Conservation (phyloP, 2,888 invertebrate genomes). For the Phasia obesa region DNA sequence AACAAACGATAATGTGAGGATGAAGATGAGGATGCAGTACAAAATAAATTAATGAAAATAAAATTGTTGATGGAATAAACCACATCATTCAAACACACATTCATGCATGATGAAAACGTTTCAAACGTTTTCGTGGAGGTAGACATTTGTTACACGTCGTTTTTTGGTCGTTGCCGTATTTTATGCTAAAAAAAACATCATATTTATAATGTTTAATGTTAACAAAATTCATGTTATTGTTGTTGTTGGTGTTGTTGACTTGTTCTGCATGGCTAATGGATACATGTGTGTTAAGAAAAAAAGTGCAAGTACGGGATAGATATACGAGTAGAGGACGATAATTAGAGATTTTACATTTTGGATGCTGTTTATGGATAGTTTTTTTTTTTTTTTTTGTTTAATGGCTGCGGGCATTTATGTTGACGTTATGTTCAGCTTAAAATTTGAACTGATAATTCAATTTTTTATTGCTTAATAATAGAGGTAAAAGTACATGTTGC, state of each 20-base stretch:
- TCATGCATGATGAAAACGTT: neutral
- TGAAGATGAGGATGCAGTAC: conserved; percentile 60
- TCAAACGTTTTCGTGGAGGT: neutral
- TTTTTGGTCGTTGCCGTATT: conserved; percentile 31
- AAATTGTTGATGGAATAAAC: conserved; percentile 44
- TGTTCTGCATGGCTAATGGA: conserved; percentile 64
- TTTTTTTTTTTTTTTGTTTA: too few species aligned
- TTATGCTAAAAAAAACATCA: conserved; percentile 52
- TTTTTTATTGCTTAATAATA: conserved; percentile 69
- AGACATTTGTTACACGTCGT: conserved; percentile 37
- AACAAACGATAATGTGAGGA: conserved; percentile 31
- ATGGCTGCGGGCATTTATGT: conserved; percentile 56
- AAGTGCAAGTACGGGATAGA: conserved; percentile 12
- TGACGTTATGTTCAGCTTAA: conserved; percentile 59
- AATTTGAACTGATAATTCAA: conserved; percentile 73
- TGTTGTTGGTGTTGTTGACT: conserved; percentile 68
- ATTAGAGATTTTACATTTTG: conserved; percentile 38
- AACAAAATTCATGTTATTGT: conserved; percentile 49
- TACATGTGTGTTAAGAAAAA: conserved; percentile 8
- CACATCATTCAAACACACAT: neutral
- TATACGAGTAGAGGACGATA: neutral
- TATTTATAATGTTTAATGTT: conserved; percentile 65
- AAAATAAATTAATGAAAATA: conserved; percentile 54
- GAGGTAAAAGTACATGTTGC: conserved; percentile 55
- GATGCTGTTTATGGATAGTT: conserved; percentile 41